Evolutionary conservation across 1,140 invertebrate species (phyloP).

Genomic region (Lasaia peninsularis): DNA sequence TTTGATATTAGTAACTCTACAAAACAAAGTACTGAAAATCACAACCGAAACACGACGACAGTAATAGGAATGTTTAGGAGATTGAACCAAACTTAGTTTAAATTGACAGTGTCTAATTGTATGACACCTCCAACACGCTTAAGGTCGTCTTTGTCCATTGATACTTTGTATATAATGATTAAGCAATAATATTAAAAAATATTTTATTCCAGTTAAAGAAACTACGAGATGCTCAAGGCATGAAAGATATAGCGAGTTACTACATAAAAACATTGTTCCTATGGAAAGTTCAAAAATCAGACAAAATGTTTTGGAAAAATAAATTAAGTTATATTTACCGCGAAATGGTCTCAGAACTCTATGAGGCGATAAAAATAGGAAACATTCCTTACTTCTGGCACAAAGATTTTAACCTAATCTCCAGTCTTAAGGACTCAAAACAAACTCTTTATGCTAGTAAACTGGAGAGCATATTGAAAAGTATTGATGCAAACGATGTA

Average conservation of each 20-base stretch:
- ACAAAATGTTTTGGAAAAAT: constrained; percentile 58
- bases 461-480: constrained; percentile 39
- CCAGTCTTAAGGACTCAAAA: constrained; percentile 31
- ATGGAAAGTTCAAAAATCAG: constrained; percentile 56
- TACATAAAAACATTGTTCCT: constrained; percentile 77
- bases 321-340: constrained; percentile 61
- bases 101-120: too few species aligned
- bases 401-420: constrained; percentile 59
- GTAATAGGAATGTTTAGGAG: too few species aligned
- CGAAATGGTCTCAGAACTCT: constrained; percentile 62
- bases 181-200: too few species aligned
- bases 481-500: constrained; percentile 38
- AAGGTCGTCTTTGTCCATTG: too few species aligned
- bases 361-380: constrained; percentile 44
- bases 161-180: too few species aligned
- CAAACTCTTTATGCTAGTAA: constrained; percentile 41
- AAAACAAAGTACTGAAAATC: too few species aligned
- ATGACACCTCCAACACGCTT: too few species aligned
- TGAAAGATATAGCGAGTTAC: constrained; percentile 72
- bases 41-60: too few species aligned
- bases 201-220: constrained; percentile 58
- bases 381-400: constrained; percentile 75
- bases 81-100: too few species aligned
- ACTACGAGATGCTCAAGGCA: constrained; percentile 57
- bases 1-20: too few species aligned